These are phyloP conservation scores for Leptodirus hochenwartii DNA, from an alignment of 2,888 invertebrate species.

Conservation along the genomic window DNA sequence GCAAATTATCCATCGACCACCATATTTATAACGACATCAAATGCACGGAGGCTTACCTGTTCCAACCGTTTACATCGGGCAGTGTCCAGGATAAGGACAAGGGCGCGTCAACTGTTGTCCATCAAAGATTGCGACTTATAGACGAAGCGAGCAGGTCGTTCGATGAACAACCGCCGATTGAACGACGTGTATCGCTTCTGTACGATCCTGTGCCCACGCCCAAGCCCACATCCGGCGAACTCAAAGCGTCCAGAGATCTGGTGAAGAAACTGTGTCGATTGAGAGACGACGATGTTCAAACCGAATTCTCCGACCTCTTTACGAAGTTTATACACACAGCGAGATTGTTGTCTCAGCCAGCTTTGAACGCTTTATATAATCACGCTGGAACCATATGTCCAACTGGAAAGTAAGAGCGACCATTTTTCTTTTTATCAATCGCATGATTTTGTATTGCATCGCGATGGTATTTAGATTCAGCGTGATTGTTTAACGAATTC, in stretches of 20 bases:
- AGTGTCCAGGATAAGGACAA: constrained; percentile 49
- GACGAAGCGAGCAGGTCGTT: constrained; percentile 32
- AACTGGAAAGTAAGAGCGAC: constrained; percentile 44
- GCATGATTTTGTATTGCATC: constrained; percentile 2
- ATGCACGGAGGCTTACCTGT: constrained; percentile 54
- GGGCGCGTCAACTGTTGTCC: constrained; percentile 51
- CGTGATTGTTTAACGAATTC: too few species aligned
- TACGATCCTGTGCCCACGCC: constrained; percentile 53
- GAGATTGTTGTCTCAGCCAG: constrained; percentile 45
- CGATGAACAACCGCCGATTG: constrained; percentile 33
- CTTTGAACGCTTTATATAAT: constrained; percentile 43
- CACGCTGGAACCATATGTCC: constrained; percentile 46
- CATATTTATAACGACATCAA: constrained; percentile 49
- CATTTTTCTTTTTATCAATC: constrained; percentile 6
- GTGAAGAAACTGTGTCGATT: constrained; percentile 48
- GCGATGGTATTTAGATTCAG: too few species aligned
- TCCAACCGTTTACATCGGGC: constrained; percentile 65
- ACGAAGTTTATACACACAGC: constrained; percentile 49
- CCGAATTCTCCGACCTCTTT: constrained; percentile 42
- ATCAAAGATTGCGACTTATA: constrained; percentile 36
- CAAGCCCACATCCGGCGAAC: constrained; percentile 49
- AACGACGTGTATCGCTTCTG: constrained; percentile 41
- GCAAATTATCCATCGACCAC: constrained; percentile 57
- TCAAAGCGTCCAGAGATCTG: constrained; percentile 50
- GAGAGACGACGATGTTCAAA: constrained; percentile 37